phyloP scores from a whole-genome alignment of 2,797 vertebrate species.

The Antrozous pallidus region DNA sequence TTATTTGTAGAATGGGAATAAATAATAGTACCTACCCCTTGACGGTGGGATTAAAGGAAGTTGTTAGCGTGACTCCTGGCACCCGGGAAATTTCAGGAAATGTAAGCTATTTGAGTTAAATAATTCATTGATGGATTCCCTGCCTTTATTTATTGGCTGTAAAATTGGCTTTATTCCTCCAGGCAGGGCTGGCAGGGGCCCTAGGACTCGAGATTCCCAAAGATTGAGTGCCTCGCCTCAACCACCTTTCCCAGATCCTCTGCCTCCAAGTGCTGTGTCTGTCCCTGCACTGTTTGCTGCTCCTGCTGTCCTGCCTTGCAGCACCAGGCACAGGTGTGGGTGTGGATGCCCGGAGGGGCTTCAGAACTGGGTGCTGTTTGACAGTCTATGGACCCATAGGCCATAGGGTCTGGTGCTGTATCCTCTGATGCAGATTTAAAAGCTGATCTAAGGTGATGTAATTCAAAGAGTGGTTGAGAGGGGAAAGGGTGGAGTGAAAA shows the following conservation, averaged over 20 bases:
- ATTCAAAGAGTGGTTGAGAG: not conserved
- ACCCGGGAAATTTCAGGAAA: not conserved
- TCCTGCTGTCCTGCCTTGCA: not conserved
- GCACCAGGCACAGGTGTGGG: not conserved
- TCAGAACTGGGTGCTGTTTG: not conserved
- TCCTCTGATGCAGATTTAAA: not conserved
- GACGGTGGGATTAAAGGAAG: not conserved
- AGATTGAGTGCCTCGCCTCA: not conserved
- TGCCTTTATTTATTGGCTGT: not conserved
- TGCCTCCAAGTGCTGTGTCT: not conserved
- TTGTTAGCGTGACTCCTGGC: not conserved
- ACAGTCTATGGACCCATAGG: not conserved
- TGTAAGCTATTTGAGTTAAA: not conserved
- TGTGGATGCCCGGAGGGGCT: no score
- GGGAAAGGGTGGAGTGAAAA: not conserved
- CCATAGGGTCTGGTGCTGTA: not conserved
- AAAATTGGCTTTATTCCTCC: not conserved
- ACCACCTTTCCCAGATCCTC: not conserved
- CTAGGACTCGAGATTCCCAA: not conserved
- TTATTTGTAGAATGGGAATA: not conserved
- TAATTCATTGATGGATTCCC: not conserved
- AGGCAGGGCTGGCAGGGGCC: not conserved
- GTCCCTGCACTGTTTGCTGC: not conserved
- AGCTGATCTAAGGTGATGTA: not conserved
- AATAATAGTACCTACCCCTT: not conserved